These are phyloP conservation scores for Saguinus imperator DNA, from an alignment of 2,113 vertebrate species.

Conservation along the genomic window DNA sequence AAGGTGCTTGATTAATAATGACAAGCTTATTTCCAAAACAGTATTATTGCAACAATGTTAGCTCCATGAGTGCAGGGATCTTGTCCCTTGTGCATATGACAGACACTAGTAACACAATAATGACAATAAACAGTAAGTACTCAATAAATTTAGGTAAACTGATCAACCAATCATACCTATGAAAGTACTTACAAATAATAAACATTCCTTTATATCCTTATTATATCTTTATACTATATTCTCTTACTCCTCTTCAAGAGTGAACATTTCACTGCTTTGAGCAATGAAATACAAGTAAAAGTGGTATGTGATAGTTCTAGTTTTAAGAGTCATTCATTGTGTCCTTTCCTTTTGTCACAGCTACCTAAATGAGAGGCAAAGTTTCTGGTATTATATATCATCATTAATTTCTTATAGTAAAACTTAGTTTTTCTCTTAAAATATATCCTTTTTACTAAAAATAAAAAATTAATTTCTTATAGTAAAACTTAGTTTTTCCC, in stretches of 20 bases:
- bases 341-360: neutral
- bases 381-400: neutral
- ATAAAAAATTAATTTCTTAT: too few species aligned
- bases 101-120: neutral
- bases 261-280: neutral
- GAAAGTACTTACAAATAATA: neutral
- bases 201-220: neutral
- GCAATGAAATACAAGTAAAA: neutral
- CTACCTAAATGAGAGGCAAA: neutral
- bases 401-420: conserved; percentile 4
- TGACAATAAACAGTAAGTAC: neutral
- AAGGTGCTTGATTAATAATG: neutral
- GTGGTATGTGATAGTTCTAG: neutral
- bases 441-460: neutral
- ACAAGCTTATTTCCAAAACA: neutral
- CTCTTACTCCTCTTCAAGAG: neutral
- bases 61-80: neutral
- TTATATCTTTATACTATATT: neutral
- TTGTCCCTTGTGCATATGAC: too few species aligned
- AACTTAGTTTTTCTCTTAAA: conserved; percentile 4
- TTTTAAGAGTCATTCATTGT: neutral
- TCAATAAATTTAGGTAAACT: neutral
- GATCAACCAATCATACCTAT: neutral
- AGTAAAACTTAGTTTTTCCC: conserved; percentile 7
- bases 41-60: neutral